Evolutionary conservation across 2,888 invertebrate species (phyloP).

Genomic region (Macrostomum cliftonense): DNA sequence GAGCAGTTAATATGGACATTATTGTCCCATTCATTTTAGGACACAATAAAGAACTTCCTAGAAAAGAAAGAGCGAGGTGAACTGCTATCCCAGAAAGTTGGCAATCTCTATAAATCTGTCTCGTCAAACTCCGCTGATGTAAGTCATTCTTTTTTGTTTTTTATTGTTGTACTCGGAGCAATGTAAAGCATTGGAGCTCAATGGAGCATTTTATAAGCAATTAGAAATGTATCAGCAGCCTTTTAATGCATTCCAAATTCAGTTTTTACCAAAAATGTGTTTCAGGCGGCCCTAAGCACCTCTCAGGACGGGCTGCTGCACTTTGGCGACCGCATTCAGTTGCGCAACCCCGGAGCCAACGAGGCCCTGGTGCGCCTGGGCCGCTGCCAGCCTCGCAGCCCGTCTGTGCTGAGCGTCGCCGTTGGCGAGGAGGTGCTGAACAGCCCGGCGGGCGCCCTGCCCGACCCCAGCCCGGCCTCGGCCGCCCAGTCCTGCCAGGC

Average conservation of each 20-base stretch:
- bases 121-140: background rate
- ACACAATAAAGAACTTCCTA: conserved; percentile 32
- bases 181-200: too few relatives aligned
- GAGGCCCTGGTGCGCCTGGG: conserved; percentile 13
- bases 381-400: conserved; percentile 18
- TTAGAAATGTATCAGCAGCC: too few relatives aligned
- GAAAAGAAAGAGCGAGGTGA: conserved; percentile 27
- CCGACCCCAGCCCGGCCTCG: conserved; percentile 13
- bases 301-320: conserved; percentile 27
- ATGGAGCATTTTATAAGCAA: too few relatives aligned
- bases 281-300: conserved; percentile 19
- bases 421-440: conserved; percentile 11
- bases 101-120: background rate
- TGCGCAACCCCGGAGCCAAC: conserved; percentile 21
- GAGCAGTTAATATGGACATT: too few relatives aligned
- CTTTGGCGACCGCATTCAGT: conserved; percentile 27
- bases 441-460: conserved; percentile 14
- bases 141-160: background rate
- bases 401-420: conserved; percentile 18
- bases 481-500: background rate
- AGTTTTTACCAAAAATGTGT: too few relatives aligned
- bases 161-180: too few relatives aligned
- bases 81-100: conserved; percentile 25
- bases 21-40: conserved; percentile 17
- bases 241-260: too few relatives aligned